Percentiles rank a stretch among this genome's conserved stretches.
Evolutionary conservation across 1,140 invertebrate genomes (phyloP).

Genomic region (Drosophila tropicalis): DNA sequence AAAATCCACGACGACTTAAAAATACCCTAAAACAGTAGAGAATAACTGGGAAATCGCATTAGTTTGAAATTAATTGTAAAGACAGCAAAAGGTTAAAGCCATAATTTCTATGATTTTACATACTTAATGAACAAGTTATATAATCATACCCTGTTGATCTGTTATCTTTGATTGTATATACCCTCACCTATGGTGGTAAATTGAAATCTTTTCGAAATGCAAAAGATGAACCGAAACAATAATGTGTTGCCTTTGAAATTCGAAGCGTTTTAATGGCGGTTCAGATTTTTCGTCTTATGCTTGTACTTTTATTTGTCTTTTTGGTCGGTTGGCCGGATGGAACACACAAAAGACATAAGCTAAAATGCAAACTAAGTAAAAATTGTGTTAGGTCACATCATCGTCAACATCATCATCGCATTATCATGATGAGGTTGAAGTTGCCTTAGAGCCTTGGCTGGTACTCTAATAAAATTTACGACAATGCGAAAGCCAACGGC

Average conservation of each 20-base stretch:
- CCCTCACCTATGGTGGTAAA: conserved; percentile 30
- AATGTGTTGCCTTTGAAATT: conserved; percentile 66
- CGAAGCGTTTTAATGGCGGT: conserved; percentile 54
- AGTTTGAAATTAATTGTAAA: too few relatives aligned
- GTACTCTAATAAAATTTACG: conserved; percentile 78
- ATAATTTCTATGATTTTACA: too few relatives aligned
- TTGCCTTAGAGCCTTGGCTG: conserved; percentile 18
- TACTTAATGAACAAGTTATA: too few relatives aligned
- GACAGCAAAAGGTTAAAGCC: too few relatives aligned
- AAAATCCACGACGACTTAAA: not conserved
- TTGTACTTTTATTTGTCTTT: conserved; percentile 8
- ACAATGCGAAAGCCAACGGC: conserved; percentile 73
- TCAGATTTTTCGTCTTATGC: conserved; percentile 20
- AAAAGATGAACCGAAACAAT: conserved; percentile 51
- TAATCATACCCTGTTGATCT: too few relatives aligned
- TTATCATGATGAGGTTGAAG: conserved; percentile 55
- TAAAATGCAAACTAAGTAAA: conserved; percentile 68
- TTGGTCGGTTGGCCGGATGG: conserved; percentile 16
- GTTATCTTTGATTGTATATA: too few relatives aligned
- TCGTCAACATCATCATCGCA: conserved; percentile 23
- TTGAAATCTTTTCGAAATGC: conserved; percentile 57
- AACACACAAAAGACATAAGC: conserved; percentile 59
- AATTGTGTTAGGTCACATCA: conserved; percentile 62
- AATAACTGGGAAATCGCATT: too few relatives aligned
- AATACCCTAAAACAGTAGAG: not conserved